Base-by-base conservation (phyloP, 2,113 vertebrate genomes). In the Acanthochromis polyacanthus region DNA sequence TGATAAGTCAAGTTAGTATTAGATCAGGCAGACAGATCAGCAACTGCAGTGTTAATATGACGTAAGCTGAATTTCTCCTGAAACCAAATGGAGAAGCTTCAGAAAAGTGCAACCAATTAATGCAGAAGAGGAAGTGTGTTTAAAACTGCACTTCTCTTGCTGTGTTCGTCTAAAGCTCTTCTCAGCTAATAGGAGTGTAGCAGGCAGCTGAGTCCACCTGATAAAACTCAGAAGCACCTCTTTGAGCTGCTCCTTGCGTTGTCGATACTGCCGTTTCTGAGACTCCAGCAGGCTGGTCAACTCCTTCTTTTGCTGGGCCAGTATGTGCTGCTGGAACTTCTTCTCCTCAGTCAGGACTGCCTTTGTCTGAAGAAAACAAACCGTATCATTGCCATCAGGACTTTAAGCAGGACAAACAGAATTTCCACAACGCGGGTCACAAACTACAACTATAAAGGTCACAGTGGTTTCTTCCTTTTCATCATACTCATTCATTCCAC, bases 281-380 rank as follows among this genome's bases (percentile, higher is more conserved):
- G 95, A 95, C 78, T 98, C 97, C 30, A 97, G 88, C 62, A 97
- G 88, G 76, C 93, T 86, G 0, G 95, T 96, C 73, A 97, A 75
- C 84, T 98, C 97, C 88, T 98, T 98, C 92, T 98, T 98, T 80
- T 98, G 97, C 92, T 98, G 97, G 48, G 89, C 93, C 23, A 97
- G 90, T 57, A 98, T 97, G 79, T 98, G 97, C 91, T 98, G 97
- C 90, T 98, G 97, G 83, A 97, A 98, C 92, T 97, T 97, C 68
- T 97, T 97, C 82, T 98, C 97, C 80, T 98, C 97, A 0, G 96
- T 83, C 82, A 95, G 66, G 10, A 95, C 92, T 0, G 88, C 94
- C 65, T 97, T 96, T 0, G 93, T 93, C 96, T 96, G 55, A 1
- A 61, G 9, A 65, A 7, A 10, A 20, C 19, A 67, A 1, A 23